A percentile compares a stretch with the other conserved stretches of the same genome.
Evolutionary conservation across 2,113 vertebrate species (phyloP).

Genomic region (Pithys albifrons): DNA sequence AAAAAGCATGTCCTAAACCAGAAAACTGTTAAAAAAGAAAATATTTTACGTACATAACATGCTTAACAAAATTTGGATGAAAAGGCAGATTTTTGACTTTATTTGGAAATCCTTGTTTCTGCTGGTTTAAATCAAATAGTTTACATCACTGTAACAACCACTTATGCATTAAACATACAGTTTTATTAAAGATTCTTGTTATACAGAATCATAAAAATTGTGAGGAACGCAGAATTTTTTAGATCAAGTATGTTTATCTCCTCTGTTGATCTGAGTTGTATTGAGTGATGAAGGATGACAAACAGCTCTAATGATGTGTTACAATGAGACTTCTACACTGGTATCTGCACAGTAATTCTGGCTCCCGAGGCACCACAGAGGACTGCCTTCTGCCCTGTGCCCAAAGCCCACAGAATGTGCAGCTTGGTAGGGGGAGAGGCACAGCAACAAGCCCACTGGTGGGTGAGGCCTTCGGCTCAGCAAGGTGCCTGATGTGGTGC

Average conservation of each 20-base stretch:
- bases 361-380: fast-evolving
- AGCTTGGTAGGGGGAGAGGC: not conserved
- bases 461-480: not conserved
- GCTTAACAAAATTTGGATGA: not conserved
- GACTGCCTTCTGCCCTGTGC: not conserved
- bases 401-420: not conserved
- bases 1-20: not conserved
- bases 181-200: not conserved
- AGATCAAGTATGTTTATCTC: not conserved
- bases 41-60: not conserved
- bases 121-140: not conserved
- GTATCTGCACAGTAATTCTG: fast-evolving
- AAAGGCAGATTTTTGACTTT: not conserved
- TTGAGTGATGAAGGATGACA: not conserved
- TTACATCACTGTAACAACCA: not conserved
- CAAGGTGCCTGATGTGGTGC: not conserved
- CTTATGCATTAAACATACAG: not conserved
- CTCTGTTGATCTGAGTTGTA: not conserved
- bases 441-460: not conserved
- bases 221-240: not conserved
- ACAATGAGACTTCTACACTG: not conserved
- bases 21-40: not conserved
- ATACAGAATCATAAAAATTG: not conserved
- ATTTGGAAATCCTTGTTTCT: not conserved
- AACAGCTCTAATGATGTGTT: not conserved